Evolutionary conservation across 1,140 invertebrate species (phyloP).

Genomic region (Eciton burchellii): DNA sequence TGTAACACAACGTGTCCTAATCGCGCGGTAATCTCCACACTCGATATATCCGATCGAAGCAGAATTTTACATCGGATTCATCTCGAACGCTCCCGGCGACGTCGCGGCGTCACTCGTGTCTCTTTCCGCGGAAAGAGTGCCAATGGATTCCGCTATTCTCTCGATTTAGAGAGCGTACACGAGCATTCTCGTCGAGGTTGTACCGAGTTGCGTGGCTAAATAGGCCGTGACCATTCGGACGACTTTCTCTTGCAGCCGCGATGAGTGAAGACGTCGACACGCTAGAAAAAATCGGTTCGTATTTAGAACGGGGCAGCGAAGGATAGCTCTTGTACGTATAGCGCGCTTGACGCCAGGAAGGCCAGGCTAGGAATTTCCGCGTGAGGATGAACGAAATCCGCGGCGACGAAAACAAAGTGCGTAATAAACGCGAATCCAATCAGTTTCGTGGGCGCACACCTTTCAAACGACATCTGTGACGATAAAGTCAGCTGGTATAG

Average conservation of each 20-base stretch:
- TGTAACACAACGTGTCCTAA: no score
- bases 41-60: no score
- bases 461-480: not conserved
- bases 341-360: not conserved
- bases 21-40: no score
- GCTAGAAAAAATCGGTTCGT: conserved; percentile 36
- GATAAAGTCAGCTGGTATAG: not conserved
- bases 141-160: conserved; percentile 33
- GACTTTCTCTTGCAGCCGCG: conserved; percentile 78
- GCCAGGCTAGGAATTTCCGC: not conserved
- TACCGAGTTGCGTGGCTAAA: conserved; percentile 73
- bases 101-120: not conserved
- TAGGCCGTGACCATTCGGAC: conserved; percentile 80
- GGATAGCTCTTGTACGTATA: not conserved
- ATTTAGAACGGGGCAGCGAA: conserved; percentile 51
- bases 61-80: not conserved
- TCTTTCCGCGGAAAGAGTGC: not conserved
- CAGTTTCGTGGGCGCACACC: not conserved
- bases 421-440: not conserved
- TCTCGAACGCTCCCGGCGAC: not conserved
- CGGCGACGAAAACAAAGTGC: not conserved
- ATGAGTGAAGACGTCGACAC: conserved; percentile 60
- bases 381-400: not conserved
- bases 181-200: conserved; percentile 44
- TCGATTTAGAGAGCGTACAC: conserved; percentile 57